phyloP scores from a whole-genome alignment of 2,113 vertebrate species.

The Trogon melanurus region DNA sequence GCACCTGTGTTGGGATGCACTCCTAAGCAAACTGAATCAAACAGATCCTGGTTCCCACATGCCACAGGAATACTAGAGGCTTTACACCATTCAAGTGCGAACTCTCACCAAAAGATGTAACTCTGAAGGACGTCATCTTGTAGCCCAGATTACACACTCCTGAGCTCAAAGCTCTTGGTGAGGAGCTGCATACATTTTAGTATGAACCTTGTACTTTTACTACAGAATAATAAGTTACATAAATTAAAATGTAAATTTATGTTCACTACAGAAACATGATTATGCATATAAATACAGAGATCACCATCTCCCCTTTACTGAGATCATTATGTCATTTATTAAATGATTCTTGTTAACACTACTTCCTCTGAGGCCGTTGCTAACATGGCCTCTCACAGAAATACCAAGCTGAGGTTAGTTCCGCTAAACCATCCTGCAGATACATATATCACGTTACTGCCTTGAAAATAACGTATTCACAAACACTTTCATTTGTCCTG shows the following conservation, averaged over 20 bases:
- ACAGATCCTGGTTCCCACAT: too few relatives aligned
- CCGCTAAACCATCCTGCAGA: not conserved
- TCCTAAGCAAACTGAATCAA: not conserved
- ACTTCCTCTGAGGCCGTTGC: not conserved
- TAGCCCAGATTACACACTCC: not conserved
- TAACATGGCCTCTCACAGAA: not conserved
- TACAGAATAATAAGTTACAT: not conserved
- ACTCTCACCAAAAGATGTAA: not conserved
- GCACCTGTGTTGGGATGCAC: not conserved
- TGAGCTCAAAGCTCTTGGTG: not conserved
- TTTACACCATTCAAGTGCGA: too few relatives aligned
- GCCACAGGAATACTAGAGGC: not conserved
- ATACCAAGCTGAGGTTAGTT: not conserved
- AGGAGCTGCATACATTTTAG: not conserved
- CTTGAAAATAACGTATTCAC: not conserved
- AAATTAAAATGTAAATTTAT: not conserved
- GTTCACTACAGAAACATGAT: not conserved
- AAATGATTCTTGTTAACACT: not conserved
- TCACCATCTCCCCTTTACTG: not conserved
- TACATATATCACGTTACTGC: not conserved
- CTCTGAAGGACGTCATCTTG: not conserved
- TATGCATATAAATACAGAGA: not conserved
- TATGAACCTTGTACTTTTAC: not conserved
- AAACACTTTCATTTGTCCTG: not conserved
- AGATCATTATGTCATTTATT: not conserved